phyloP scores from a whole-genome alignment of 2,888 invertebrate species.

The Aproaerema taeniolella region DNA sequence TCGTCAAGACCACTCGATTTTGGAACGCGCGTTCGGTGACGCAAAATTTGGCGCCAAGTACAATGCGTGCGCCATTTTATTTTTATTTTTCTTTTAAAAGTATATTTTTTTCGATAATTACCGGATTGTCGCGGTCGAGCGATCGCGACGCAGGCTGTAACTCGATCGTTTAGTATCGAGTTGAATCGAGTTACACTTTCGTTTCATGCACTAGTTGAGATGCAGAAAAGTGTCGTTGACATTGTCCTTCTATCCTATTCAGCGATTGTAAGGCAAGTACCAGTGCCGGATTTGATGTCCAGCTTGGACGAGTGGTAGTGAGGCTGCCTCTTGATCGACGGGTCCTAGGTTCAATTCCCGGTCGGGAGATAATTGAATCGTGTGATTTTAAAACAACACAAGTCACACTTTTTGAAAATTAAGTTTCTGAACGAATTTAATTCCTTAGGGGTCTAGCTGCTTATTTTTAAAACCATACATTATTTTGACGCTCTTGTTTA shows the following conservation, averaged over 20 bases:
- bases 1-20: too few species aligned
- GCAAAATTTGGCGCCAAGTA: slow-evolving; percentile 41
- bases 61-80: slow-evolving; percentile 29
- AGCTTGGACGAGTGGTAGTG: too few species aligned
- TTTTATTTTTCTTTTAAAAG: slow-evolving; percentile 13
- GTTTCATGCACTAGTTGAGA: slow-evolving; percentile 20
- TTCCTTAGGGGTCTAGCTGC: too few species aligned
- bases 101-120: slow-evolving; percentile 21
- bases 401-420: too few species aligned
- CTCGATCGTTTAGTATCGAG: slow-evolving; percentile 16
- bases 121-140: slow-evolving; percentile 17
- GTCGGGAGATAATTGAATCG: too few species aligned
- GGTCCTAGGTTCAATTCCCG: too few species aligned
- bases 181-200: slow-evolving; percentile 20
- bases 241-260: slow-evolving; percentile 4
- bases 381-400: too few species aligned
- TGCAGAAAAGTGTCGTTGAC: slow-evolving; percentile 23
- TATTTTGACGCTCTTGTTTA: too few species aligned
- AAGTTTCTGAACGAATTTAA: too few species aligned
- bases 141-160: slow-evolving; percentile 12
- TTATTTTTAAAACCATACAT: too few species aligned
- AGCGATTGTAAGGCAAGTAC: slow-evolving; percentile 1
- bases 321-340: too few species aligned
- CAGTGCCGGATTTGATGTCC: too few species aligned
- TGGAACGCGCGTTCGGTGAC: slow-evolving; percentile 30